Evolutionary conservation across 2,888 invertebrate species (phyloP).

Genomic region (Busseola fusca): DNA sequence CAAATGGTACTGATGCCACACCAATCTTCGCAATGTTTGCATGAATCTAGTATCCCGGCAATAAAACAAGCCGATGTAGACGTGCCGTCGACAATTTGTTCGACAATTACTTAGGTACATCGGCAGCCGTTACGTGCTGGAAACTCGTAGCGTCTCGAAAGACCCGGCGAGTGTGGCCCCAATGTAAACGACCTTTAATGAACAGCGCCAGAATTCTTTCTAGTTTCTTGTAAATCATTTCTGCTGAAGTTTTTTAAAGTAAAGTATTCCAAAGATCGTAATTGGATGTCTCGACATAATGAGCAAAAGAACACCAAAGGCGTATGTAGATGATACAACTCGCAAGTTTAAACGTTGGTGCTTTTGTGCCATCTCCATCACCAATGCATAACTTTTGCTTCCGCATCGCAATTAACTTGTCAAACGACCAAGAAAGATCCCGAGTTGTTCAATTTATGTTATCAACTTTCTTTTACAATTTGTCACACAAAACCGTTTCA

Average conservation of each 20-base stretch:
- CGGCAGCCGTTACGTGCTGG: slow-evolving; percentile 46
- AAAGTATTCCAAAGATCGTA: slow-evolving; percentile 19
- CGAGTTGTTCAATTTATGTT: slow-evolving; percentile 56
- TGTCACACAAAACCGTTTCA: slow-evolving; percentile 53
- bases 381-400: slow-evolving; percentile 37
- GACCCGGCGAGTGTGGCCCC: slow-evolving; percentile 8
- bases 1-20: slow-evolving; percentile 41
- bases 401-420: slow-evolving; percentile 48
- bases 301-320: slow-evolving; percentile 21
- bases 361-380: slow-evolving; percentile 3
- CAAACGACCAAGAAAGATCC: slow-evolving; percentile 48
- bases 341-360: slow-evolving; percentile 13
- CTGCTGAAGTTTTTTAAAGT: slow-evolving; percentile 3
- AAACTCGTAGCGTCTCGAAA: slow-evolving; percentile 25
- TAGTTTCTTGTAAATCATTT: slow-evolving; percentile 10
- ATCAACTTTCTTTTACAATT: slow-evolving; percentile 54
- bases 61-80: slow-evolving; percentile 37
- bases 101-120: slow-evolving; percentile 57
- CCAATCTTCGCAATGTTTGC: slow-evolving; percentile 36
- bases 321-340: slow-evolving; percentile 23
- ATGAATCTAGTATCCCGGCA: slow-evolving; percentile 35
- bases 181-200: slow-evolving; percentile 53
- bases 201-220: slow-evolving; percentile 31
- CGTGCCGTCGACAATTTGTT: slow-evolving; percentile 44
- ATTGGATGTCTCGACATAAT: slow-evolving; percentile 11